Percentiles rank a stretch among this genome's conserved stretches.
These are phyloP conservation scores for Xestoiulus laeticollis DNA, from an alignment of 2,888 invertebrate genomes.

Conservation along the genomic window DNA sequence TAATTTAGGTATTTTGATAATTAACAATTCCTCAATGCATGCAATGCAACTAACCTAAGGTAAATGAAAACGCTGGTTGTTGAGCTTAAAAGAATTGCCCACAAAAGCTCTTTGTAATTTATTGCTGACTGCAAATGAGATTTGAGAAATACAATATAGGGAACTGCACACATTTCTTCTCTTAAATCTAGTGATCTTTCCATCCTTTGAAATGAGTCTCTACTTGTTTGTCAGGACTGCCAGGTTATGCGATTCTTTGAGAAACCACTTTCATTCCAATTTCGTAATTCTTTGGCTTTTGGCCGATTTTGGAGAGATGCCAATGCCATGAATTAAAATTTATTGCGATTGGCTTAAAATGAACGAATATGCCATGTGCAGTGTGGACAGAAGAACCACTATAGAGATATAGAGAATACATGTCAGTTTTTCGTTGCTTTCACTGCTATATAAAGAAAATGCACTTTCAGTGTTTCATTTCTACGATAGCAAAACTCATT, in stretches of 20 bases:
- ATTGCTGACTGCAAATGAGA: slow-evolving; percentile 21
- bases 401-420: not conserved
- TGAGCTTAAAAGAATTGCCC: not conserved
- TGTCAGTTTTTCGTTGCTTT: not conserved
- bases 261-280: not conserved
- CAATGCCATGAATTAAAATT: not conserved
- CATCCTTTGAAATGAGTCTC: not conserved
- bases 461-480: not conserved
- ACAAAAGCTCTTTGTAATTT: not conserved
- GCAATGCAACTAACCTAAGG: not conserved
- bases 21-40: no score
- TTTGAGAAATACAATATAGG: not conserved
- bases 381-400: not conserved
- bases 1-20: no score
- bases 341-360: slow-evolving; percentile 1
- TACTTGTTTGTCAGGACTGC: not conserved
- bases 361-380: not conserved
- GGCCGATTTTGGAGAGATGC: not conserved
- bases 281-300: not conserved
- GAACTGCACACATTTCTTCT: not conserved
- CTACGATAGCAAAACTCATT: not conserved
- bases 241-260: not conserved
- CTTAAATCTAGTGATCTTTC: not conserved
- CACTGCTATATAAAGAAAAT: not conserved
- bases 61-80: not conserved